Evolutionary conservation across 2,797 vertebrate genomes (phyloP).

Genomic region (Adrianichthys oophorus): DNA sequence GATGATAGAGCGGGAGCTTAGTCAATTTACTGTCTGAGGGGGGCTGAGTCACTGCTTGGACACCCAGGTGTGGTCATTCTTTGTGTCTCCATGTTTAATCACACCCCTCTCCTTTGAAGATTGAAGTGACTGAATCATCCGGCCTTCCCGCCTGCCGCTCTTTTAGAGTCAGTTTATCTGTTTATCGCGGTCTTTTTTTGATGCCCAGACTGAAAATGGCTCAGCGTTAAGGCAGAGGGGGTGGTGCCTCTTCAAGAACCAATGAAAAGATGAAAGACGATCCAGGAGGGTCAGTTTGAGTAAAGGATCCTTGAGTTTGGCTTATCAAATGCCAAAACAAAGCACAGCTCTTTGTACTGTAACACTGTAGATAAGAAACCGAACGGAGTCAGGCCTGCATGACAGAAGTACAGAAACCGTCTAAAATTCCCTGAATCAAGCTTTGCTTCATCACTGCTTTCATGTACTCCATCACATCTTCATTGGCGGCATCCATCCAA

Average conservation of each 20-base stretch:
- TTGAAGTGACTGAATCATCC: constrained; percentile 53
- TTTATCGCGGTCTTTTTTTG: constrained; percentile 22
- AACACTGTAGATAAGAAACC: not conserved
- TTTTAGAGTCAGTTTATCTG: constrained; percentile 8
- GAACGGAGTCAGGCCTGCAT: too few species aligned
- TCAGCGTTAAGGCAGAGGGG: constrained; percentile 1
- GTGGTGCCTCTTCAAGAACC: constrained; percentile 6
- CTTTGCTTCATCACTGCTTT: too few species aligned
- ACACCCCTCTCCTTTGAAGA: constrained; percentile 24
- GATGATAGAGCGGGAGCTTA: constrained; percentile 44
- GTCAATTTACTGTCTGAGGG: constrained; percentile 50
- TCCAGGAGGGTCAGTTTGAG: constrained; percentile 18
- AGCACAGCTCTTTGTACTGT: constrained; percentile 2
- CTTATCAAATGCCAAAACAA: constrained; percentile 16
- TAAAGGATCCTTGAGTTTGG: constrained; percentile 14
- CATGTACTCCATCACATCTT: too few species aligned
- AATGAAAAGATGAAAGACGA: constrained; percentile 28
- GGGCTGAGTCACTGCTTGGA: constrained; percentile 57
- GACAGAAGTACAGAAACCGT: too few species aligned
- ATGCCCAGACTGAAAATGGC: constrained; percentile 17
- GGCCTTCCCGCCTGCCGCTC: constrained; percentile 20
- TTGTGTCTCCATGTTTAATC: constrained; percentile 20
- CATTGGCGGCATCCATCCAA: too few species aligned
- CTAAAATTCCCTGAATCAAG: too few species aligned
- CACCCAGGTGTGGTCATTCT: constrained; percentile 57